These are phyloP conservation scores for Platycheirus albimanus DNA, from an alignment of 2,888 invertebrate species.

Conservation along the genomic window DNA sequence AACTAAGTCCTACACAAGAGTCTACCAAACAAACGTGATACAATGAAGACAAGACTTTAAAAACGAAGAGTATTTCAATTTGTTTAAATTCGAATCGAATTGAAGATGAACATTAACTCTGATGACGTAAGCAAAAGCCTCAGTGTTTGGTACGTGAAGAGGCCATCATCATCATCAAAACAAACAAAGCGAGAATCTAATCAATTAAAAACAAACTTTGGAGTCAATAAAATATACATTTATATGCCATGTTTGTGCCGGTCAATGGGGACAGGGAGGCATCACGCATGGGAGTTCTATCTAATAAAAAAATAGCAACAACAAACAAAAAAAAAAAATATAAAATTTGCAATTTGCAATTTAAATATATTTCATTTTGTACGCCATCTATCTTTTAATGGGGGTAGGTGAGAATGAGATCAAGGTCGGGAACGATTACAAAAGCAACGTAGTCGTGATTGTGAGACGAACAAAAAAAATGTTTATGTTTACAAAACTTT, in stretches of 20 bases:
- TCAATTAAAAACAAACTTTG: conserved; percentile 49
- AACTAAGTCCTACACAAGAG: conserved; percentile 15
- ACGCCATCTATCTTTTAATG: neutral
- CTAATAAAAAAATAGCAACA: neutral
- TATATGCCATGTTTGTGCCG: neutral
- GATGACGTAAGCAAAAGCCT: conserved; percentile 5
- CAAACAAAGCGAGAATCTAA: conserved; percentile 22
- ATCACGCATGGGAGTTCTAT: conserved; percentile 16
- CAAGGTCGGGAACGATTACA: conserved; percentile 26
- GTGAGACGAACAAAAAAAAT: too few relatives aligned
- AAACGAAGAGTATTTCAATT: conserved; percentile 7
- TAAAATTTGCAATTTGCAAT: conserved; percentile 12
- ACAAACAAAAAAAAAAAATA: too few relatives aligned
- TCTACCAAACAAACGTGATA: conserved; percentile 24
- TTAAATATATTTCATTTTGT: conserved; percentile 25
- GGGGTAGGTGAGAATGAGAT: conserved; percentile 20
- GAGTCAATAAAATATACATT: conserved; percentile 24
- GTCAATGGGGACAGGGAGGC: neutral
- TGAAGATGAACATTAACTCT: conserved; percentile 23
- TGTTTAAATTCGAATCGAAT: conserved; percentile 21
- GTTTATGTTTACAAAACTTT: too few relatives aligned
- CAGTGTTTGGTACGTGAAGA: neutral
- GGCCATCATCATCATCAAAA: conserved; percentile 11
- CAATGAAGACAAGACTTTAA: neutral
- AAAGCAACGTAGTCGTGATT: too few relatives aligned